Conservation (phyloP, 2,113 vertebrate genomes). For the Tachycineta bicolor region DNA sequence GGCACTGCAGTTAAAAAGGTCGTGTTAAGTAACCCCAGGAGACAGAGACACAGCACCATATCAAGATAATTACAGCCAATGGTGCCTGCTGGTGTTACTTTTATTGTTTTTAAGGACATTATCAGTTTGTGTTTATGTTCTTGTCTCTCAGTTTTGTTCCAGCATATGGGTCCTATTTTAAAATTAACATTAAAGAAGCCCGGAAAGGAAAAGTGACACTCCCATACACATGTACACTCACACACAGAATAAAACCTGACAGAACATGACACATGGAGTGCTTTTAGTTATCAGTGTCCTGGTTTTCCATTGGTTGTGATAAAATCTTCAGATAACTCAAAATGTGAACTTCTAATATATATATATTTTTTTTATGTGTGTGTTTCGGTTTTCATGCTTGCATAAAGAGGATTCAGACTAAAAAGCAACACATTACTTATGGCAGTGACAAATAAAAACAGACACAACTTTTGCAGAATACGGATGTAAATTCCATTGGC, state of each 20-base stretch:
- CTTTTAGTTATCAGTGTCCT: neutral
- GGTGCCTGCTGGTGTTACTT: neutral
- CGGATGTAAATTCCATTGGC: neutral
- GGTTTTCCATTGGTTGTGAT: neutral
- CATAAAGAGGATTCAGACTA: neutral
- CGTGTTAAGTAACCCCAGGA: neutral
- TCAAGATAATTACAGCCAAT: neutral
- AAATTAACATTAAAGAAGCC: neutral
- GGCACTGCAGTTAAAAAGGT: neutral
- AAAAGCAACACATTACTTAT: neutral
- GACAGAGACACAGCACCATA: neutral
- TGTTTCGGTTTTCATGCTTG: neutral
- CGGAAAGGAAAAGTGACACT: neutral
- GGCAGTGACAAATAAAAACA: neutral
- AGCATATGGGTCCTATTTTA: neutral
- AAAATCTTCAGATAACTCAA: neutral
- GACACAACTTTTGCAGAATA: neutral
- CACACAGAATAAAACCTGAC: neutral
- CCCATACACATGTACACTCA: fast-evolving
- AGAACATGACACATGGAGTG: neutral
- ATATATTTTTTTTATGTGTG: neutral
- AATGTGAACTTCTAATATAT: neutral
- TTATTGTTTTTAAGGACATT: conserved; percentile 11
- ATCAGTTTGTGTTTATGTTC: conserved; percentile 19
- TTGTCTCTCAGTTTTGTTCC: neutral